phyloP scores from a whole-genome alignment of 2,888 invertebrate genomes.

The Bembecia ichneumoniformis region DNA sequence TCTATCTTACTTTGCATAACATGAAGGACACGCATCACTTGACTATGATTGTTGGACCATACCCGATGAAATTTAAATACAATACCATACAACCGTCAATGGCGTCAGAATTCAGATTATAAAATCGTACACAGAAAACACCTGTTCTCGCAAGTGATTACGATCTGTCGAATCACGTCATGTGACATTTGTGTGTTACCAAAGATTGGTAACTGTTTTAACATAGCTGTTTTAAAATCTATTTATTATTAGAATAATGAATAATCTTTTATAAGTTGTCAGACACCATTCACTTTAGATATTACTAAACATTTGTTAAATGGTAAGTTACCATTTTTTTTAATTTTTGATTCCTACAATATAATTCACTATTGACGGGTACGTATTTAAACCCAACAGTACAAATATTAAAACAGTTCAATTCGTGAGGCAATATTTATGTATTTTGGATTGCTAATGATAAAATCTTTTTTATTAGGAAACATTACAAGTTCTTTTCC shows the following conservation, averaged over 20 bases:
- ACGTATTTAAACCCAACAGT: too few species aligned
- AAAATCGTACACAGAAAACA: neutral
- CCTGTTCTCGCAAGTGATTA: neutral
- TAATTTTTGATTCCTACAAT: too few species aligned
- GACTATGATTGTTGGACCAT: neutral
- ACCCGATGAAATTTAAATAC: slow-evolving; percentile 4
- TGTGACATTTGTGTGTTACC: slow-evolving; percentile 7
- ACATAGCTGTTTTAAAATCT: too few species aligned
- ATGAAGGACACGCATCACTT: slow-evolving; percentile 2
- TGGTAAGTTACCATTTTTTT: neutral
- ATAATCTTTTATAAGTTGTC: slow-evolving; percentile 3
- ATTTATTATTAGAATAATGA: neutral
- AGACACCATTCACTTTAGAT: slow-evolving; percentile 1
- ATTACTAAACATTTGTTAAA: slow-evolving; percentile 6
- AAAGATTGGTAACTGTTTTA: slow-evolving; percentile 5
- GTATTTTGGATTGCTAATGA: too few species aligned
- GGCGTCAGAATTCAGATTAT: neutral
- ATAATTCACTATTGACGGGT: too few species aligned
- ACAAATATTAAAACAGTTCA: too few species aligned
- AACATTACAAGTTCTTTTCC: too few species aligned
- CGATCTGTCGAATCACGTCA: neutral
- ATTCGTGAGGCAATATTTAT: too few species aligned
- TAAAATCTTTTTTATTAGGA: too few species aligned
- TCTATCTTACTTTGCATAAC: slow-evolving; percentile 3
- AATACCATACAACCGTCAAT: neutral